phyloP scores from a whole-genome alignment of 2,797 vertebrate species.

The Eulemur coronatus region DNA sequence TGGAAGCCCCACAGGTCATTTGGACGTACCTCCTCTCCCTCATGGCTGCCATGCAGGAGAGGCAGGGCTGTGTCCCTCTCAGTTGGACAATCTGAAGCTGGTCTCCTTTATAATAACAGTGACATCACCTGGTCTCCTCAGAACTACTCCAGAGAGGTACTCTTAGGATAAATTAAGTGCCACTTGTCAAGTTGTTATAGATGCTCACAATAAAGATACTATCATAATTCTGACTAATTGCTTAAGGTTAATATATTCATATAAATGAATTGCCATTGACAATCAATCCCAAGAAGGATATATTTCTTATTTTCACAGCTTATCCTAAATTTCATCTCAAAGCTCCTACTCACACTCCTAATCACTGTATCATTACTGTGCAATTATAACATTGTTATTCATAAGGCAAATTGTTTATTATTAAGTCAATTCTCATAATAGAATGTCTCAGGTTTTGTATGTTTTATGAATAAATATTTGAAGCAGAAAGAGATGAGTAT shows the following conservation, averaged over 20 bases:
- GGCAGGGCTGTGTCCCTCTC: not conserved
- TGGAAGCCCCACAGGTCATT: not conserved
- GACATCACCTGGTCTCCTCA: not conserved
- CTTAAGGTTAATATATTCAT: not conserved
- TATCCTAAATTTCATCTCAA: not conserved
- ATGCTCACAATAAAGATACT: not conserved
- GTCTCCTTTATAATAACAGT: not conserved
- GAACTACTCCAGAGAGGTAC: not conserved
- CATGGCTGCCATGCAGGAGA: not conserved
- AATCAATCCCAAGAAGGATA: not conserved
- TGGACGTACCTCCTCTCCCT: not conserved
- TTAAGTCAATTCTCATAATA: not conserved
- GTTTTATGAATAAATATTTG: not conserved
- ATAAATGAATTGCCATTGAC: not conserved
- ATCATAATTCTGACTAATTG: not conserved
- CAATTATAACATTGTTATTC: not conserved
- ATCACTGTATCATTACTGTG: not conserved
- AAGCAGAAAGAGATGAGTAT: not conserved
- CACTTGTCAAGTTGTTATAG: not conserved
- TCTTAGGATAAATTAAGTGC: not conserved
- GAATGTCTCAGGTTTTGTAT: not conserved
- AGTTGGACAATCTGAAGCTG: not conserved
- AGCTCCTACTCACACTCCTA: not conserved
- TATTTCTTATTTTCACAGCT: not conserved
- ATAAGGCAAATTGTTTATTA: not conserved